phyloP scores from a whole-genome alignment of 2,888 invertebrate genomes.

The Calliscelio sp. region DNA sequence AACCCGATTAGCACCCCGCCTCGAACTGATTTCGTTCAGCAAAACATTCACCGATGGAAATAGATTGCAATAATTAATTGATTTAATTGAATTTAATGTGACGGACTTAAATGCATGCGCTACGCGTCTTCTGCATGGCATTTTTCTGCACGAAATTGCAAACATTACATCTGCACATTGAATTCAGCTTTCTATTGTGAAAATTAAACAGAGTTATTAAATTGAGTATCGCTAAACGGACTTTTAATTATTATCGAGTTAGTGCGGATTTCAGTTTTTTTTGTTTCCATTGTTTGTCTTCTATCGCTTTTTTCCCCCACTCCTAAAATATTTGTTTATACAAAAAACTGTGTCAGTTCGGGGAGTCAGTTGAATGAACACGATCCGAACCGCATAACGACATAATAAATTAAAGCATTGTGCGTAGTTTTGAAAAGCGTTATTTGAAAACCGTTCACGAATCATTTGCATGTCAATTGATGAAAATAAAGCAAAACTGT shows the following conservation, averaged over 20 bases:
- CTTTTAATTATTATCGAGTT: slow-evolving; percentile 27
- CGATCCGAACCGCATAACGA: not conserved
- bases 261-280: slow-evolving; percentile 9
- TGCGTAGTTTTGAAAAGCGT: slow-evolving; percentile 26
- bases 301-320: too few species aligned
- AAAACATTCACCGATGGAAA: slow-evolving; percentile 15
- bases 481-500: slow-evolving; percentile 17
- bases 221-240: slow-evolving; percentile 4
- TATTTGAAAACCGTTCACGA: slow-evolving; percentile 28
- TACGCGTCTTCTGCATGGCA: not conserved
- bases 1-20: too few species aligned
- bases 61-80: slow-evolving; percentile 25
- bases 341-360: not conserved
- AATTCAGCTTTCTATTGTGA: slow-evolving; percentile 14
- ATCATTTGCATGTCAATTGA: slow-evolving; percentile 60
- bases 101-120: not conserved
- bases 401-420: slow-evolving; percentile 42
- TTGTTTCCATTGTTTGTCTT: too few species aligned
- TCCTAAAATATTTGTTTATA: too few species aligned
- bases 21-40: slow-evolving; percentile 21
- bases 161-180: slow-evolving; percentile 32
- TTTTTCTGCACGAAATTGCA: slow-evolving; percentile 25
- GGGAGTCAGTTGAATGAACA: not conserved
- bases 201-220: slow-evolving; percentile 24
- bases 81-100: slow-evolving; percentile 36